These are phyloP conservation scores for Phaedon cochleariae DNA, from an alignment of 2,888 invertebrate genomes.

Conservation along the genomic window DNA sequence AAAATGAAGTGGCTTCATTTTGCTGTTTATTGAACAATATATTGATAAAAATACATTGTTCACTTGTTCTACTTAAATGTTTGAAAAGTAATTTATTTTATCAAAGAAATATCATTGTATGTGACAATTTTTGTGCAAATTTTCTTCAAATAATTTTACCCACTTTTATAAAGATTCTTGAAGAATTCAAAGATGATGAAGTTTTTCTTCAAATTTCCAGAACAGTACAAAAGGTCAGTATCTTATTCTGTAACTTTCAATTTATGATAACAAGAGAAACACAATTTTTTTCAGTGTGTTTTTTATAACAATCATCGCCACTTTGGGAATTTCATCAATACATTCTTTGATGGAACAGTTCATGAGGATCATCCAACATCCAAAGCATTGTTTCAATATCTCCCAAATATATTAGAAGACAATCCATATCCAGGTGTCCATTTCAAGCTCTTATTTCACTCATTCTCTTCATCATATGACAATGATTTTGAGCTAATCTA, in stretches of 20 bases:
- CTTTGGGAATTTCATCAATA: conserved; percentile 42
- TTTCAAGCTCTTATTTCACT: conserved; percentile 51
- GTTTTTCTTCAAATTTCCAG: conserved; percentile 42
- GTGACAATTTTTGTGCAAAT: conserved; percentile 23
- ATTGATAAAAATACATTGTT: conserved; percentile 29
- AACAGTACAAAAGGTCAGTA: conserved; percentile 48
- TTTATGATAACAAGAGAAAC: conserved; percentile 5
- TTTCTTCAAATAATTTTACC: conserved; percentile 39
- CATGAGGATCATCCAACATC: conserved; percentile 35
- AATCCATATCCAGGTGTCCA: conserved; percentile 25
- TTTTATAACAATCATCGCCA: conserved; percentile 45
- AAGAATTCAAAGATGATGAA: conserved; percentile 37
- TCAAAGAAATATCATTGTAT: conserved; percentile 29
- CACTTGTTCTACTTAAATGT: conserved; percentile 23
- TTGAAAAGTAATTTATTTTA: conserved; percentile 37
- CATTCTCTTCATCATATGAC: conserved; percentile 45
- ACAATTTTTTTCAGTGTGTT: conserved; percentile 48
- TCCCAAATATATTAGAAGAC: conserved; percentile 32
- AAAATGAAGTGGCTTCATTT: conserved; percentile 46
- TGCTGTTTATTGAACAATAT: conserved; percentile 44
- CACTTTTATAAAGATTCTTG: conserved; percentile 34
- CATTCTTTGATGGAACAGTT: conserved; percentile 39
- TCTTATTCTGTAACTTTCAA: not conserved
- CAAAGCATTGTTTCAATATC: conserved; percentile 45
- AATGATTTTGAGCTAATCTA: conserved; percentile 46